A percentile compares a stretch with the other conserved stretches of the same genome.
phyloP scores from a whole-genome alignment of 92 coral and sea anemone species.

The Porites divaricata region DNA sequence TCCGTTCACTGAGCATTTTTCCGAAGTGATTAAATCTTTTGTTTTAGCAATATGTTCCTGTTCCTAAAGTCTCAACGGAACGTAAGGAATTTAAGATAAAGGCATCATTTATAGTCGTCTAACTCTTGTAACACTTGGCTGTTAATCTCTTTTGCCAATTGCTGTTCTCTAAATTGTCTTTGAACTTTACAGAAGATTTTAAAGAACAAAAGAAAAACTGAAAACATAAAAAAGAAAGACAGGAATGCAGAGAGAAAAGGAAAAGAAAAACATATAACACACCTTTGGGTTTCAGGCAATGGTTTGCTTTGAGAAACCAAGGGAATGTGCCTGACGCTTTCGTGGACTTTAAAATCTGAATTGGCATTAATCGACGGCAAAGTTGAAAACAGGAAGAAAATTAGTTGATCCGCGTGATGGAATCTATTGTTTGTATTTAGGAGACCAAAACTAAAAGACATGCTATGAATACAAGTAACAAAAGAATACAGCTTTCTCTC shows the following conservation, averaged over 20 bases:
- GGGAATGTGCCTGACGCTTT: slow-evolving; percentile 8
- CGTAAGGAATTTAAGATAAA: not conserved
- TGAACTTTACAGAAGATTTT: not conserved
- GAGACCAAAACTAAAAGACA: slow-evolving; percentile 2
- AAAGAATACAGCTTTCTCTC: slow-evolving; percentile 5
- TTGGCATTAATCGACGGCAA: slow-evolving; percentile 2
- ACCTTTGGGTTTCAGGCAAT: not conserved
- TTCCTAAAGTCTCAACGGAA: not conserved
- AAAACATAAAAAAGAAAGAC: not conserved
- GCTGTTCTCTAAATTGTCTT: not conserved
- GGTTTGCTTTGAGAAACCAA: slow-evolving; percentile 3
- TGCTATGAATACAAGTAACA: not conserved
- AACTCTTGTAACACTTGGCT: not conserved
- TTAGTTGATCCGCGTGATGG: slow-evolving; percentile 9
- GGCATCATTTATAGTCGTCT: not conserved
- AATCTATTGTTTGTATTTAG: not conserved
- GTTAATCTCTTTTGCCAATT: not conserved
- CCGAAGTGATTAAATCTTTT: not conserved
- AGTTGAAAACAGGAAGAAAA: slow-evolving; percentile 6
- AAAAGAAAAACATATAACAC: not conserved
- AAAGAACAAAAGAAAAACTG: not conserved
- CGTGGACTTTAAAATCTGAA: not conserved
- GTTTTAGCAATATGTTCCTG: not conserved
- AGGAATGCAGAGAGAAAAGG: not conserved
- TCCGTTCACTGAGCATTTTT: not conserved